Evolutionary conservation across 1,140 invertebrate species (phyloP).

Genomic region (Araneus ventricosus): DNA sequence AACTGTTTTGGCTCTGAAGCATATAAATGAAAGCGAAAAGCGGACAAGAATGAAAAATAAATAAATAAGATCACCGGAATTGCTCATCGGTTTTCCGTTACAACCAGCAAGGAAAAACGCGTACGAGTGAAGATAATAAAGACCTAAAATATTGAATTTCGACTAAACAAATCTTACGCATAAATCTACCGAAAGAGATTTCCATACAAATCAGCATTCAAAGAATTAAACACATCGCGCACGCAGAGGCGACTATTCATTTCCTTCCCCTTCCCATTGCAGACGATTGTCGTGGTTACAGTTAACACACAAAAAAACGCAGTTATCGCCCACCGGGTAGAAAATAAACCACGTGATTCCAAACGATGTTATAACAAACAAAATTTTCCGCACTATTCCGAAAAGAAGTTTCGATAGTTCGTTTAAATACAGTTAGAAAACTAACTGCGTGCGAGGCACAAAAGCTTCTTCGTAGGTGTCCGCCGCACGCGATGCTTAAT

Average conservation of each 20-base stretch:
- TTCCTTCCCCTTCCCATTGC: background rate
- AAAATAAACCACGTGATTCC: conserved; percentile 36
- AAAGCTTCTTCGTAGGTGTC: conserved; percentile 53
- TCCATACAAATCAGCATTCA: conserved; percentile 49
- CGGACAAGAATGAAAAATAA: too few relatives aligned
- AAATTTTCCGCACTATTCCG: conserved; percentile 69
- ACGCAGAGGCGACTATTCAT: conserved; percentile 8
- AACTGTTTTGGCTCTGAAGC: too few relatives aligned
- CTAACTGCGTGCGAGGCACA: conserved; percentile 71
- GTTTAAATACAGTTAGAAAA: conserved; percentile 73
- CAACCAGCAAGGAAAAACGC: background rate
- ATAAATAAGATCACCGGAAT: too few relatives aligned
- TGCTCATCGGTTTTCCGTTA: background rate
- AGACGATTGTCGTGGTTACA: conserved; percentile 36
- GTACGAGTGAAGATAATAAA: background rate
- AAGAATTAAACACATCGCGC: conserved; percentile 40
- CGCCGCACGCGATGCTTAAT: conserved; percentile 68
- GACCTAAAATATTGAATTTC: conserved; percentile 10
- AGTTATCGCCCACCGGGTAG: conserved; percentile 34
- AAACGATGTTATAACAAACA: conserved; percentile 69
- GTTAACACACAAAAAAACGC: conserved; percentile 46
- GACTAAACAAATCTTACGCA: conserved; percentile 29
- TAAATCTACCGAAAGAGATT: conserved; percentile 24
- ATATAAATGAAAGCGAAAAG: too few relatives aligned
- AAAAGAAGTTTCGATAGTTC: conserved; percentile 51